phyloP scores from a whole-genome alignment of 2,113 vertebrate genomes.

The Capreolus pygargus region DNA sequence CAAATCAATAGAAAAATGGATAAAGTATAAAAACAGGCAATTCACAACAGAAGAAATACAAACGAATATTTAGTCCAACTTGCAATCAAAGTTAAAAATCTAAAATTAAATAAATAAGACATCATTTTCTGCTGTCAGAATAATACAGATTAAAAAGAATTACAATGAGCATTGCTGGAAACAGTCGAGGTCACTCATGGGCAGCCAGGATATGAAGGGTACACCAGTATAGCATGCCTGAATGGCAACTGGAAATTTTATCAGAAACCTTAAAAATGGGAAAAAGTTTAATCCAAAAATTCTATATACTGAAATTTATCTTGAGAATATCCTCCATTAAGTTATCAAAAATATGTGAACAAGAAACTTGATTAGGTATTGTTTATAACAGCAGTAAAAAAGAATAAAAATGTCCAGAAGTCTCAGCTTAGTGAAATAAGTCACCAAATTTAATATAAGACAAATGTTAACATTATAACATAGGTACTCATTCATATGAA shows the following conservation, averaged over 20 bases:
- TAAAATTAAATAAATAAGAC: neutral
- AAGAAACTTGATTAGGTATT: neutral
- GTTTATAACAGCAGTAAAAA: neutral
- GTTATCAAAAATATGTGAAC: neutral
- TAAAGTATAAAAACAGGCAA: neutral
- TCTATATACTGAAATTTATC: neutral
- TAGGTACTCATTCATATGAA: neutral
- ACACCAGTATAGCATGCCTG: neutral
- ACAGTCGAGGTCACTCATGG: too few relatives aligned
- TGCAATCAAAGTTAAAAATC: neutral
- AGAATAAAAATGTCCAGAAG: neutral
- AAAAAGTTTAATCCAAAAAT: neutral
- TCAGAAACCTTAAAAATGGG: neutral
- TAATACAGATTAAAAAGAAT: neutral
- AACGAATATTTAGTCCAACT: neutral
- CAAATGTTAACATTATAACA: neutral
- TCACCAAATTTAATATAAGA: conserved; percentile 17
- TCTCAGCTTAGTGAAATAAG: neutral
- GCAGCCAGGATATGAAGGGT: neutral
- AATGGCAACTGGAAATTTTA: neutral
- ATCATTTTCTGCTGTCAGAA: neutral
- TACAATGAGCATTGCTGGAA: neutral
- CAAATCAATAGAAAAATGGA: neutral
- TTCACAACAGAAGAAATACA: neutral
- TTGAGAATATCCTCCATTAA: neutral